A percentile compares a stretch with the other conserved stretches of the same genome.
Evolutionary conservation across 2,888 invertebrate genomes (phyloP).

Genomic region (Platycheirus albimanus): DNA sequence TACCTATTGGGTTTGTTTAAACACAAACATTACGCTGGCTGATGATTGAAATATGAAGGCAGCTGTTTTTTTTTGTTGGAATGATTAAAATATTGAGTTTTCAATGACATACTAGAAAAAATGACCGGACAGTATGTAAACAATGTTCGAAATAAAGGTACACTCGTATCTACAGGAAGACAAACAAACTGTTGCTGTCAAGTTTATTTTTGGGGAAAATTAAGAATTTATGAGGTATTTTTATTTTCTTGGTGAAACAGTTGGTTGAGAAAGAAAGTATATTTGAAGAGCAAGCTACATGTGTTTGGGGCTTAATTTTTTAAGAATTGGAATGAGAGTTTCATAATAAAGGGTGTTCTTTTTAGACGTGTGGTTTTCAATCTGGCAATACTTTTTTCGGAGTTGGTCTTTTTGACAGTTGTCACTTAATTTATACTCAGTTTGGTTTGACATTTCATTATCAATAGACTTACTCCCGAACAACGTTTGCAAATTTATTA

Average conservation of each 20-base stretch:
- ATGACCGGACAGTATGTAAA: slow-evolving; percentile 62
- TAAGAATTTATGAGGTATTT: not conserved
- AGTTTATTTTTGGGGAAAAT: not conserved
- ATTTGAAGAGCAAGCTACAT: no score
- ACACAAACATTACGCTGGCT: slow-evolving; percentile 54
- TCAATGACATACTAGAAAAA: slow-evolving; percentile 45
- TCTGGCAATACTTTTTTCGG: no score
- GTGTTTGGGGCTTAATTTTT: no score
- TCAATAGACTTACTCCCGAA: no score
- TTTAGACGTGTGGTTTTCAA: no score
- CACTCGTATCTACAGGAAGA: slow-evolving; percentile 28
- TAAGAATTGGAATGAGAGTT: no score
- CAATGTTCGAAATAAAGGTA: slow-evolving; percentile 42
- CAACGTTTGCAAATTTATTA: no score
- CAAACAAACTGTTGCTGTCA: slow-evolving; percentile 22
- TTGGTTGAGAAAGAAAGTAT: not conserved
- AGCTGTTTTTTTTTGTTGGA: slow-evolving; percentile 49
- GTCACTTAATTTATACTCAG: no score
- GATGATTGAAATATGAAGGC: slow-evolving; percentile 52
- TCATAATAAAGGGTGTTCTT: no score
- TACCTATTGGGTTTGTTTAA: slow-evolving; percentile 58
- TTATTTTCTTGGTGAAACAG: not conserved
- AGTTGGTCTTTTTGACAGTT: no score
- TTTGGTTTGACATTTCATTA: no score
- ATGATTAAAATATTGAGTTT: slow-evolving; percentile 63